Conservation (phyloP, 1,140 invertebrate species). For the Calycopis cecrops region DNA sequence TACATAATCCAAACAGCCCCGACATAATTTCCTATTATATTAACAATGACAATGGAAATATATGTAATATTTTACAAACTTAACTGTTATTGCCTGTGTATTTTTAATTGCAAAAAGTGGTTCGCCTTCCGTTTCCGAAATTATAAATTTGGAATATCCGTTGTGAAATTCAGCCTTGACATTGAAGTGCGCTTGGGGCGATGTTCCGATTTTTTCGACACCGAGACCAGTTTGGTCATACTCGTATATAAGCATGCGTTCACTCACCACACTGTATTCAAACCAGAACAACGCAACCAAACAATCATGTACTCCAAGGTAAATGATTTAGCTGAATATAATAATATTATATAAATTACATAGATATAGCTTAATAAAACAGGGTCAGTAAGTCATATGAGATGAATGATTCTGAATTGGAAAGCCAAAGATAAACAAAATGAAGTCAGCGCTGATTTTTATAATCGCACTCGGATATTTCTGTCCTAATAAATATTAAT, state of each 20-base stretch:
- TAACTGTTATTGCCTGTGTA: no score
- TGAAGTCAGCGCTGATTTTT: not conserved
- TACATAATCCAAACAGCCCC: no score
- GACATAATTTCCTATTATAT: no score
- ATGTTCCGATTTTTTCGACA: constrained; percentile 11
- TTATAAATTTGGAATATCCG: constrained; percentile 6
- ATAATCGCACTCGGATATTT: no score
- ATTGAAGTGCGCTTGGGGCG: constrained; percentile 49
- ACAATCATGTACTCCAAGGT: constrained; percentile 63
- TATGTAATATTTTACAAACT: no score
- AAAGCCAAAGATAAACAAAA: not conserved
- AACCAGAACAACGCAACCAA: constrained; percentile 38
- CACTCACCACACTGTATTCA: constrained; percentile 50
- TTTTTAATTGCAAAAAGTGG: constrained; percentile 11
- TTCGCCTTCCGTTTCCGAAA: constrained; percentile 16
- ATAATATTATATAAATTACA: not conserved
- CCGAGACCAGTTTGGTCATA: constrained; percentile 38
- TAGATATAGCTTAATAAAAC: not conserved
- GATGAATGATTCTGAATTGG: not conserved
- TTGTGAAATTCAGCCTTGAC: constrained; percentile 40
- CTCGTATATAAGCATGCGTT: constrained; percentile 57
- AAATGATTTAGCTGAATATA: constrained; percentile 16
- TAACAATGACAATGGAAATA: no score
- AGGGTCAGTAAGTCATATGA: not conserved
- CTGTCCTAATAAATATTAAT: no score